Conservation (phyloP, 2,113 vertebrate genomes). For the Ammodytes dubius region DNA sequence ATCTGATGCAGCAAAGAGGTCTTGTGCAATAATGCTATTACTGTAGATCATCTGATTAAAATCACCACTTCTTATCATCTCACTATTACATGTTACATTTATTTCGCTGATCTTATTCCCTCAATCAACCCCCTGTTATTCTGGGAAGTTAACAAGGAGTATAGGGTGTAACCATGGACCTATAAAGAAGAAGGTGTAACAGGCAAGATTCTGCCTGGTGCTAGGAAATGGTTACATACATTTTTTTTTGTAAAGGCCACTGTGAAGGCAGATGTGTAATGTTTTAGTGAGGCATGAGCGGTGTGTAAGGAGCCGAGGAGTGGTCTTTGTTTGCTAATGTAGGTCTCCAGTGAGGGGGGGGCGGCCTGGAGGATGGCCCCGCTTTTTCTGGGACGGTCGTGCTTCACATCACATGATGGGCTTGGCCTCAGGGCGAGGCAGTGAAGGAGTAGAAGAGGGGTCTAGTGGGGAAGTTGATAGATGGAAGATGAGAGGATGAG, state of each 20-base stretch:
- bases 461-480: slow-evolving; percentile 37
- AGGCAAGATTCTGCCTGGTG: slow-evolving; percentile 6
- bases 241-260: slow-evolving; percentile 32
- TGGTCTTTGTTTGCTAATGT: slow-evolving; percentile 79
- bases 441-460: slow-evolving; percentile 61
- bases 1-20: slow-evolving; percentile 10
- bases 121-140: slow-evolving; percentile 28
- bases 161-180: too few relatives aligned
- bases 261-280: slow-evolving; percentile 42
- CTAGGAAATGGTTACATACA: slow-evolving; percentile 23
- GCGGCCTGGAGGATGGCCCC: slow-evolving; percentile 51
- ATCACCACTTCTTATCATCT: slow-evolving; percentile 24
- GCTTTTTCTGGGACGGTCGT: slow-evolving; percentile 72
- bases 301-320: slow-evolving; percentile 36
- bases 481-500: slow-evolving; percentile 53
- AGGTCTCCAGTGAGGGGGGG: slow-evolving; percentile 72
- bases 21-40: slow-evolving; percentile 18
- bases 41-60: slow-evolving; percentile 22
- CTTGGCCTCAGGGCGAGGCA: slow-evolving; percentile 70
- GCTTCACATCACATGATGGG: slow-evolving; percentile 75
- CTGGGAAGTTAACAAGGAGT: slow-evolving; percentile 21
- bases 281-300: slow-evolving; percentile 29
- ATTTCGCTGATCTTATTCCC: slow-evolving; percentile 15
- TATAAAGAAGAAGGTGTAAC: neutral
- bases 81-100: slow-evolving; percentile 2